phyloP scores from a whole-genome alignment of 1,140 invertebrate genomes.

The Nylanderia fulva region DNA sequence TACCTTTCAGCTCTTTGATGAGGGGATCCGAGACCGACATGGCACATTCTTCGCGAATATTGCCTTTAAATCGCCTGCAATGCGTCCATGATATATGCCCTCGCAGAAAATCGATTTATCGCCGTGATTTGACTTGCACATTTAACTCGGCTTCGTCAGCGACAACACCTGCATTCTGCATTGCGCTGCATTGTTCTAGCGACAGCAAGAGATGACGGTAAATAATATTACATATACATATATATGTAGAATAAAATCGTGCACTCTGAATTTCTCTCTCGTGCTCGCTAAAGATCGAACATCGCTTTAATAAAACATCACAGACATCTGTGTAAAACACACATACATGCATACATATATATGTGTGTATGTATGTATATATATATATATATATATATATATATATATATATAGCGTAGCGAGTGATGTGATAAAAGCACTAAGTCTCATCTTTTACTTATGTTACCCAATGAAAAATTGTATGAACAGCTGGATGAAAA shows the following conservation, averaged over 20 bases:
- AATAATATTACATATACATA: background rate
- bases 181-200: background rate
- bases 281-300: background rate
- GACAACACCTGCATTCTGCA: conserved; percentile 11
- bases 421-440: too few species aligned
- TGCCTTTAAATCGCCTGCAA: conserved; percentile 26
- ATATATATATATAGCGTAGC: too few species aligned
- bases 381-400: too few species aligned
- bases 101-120: background rate
- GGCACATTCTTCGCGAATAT: conserved; percentile 53
- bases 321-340: too few species aligned
- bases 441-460: too few species aligned
- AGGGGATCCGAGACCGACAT: conserved; percentile 87
- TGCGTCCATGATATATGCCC: background rate
- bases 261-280: conserved; percentile 17
- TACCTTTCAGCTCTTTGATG: conserved; percentile 87
- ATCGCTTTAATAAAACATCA: background rate
- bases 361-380: too few species aligned
- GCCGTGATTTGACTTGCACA: background rate
- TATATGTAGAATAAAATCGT: background rate
- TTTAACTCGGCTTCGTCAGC: background rate
- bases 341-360: too few species aligned
- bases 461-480: too few species aligned
- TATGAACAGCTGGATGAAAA: too few species aligned
- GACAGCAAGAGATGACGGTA: background rate